phyloP scores from a whole-genome alignment of 1,140 invertebrate genomes.

The Agrilus planipennis region DNA sequence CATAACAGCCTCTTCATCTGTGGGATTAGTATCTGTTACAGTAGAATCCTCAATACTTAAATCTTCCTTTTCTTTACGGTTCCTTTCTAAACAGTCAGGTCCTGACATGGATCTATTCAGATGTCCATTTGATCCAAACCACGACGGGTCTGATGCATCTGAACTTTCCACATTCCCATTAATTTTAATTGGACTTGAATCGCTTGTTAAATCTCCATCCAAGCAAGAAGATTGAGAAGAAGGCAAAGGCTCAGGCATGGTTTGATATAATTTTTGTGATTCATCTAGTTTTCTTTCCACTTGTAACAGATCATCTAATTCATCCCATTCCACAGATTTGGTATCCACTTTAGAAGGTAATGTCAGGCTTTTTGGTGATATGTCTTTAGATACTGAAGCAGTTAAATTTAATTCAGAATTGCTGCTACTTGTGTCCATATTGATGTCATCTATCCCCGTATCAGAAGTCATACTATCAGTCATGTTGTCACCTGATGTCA shows the following conservation, averaged over 20 bases:
- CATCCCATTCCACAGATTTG: conserved; percentile 55
- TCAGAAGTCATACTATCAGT: conserved; percentile 16
- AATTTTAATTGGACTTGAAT: not conserved
- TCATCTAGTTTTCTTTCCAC: conserved; percentile 54
- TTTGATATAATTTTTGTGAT: conserved; percentile 55
- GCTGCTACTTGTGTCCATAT: conserved; percentile 20
- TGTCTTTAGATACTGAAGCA: conserved; percentile 14
- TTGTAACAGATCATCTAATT: conserved; percentile 55
- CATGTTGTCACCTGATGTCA: conserved; percentile 14
- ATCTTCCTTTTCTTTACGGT: conserved; percentile 26
- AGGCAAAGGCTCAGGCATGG: conserved; percentile 53
- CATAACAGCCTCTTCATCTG: conserved; percentile 28
- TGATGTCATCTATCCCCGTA: conserved; percentile 25
- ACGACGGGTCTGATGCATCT: too few relatives aligned
- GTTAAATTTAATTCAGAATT: conserved; percentile 17
- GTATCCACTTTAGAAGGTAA: conserved; percentile 56
- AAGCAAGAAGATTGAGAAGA: conserved; percentile 31
- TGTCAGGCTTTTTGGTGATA: conserved; percentile 42
- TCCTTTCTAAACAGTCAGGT: conserved; percentile 48
- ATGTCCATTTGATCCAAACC: conserved; percentile 38
- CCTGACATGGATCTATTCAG: conserved; percentile 55
- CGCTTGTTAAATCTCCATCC: not conserved
- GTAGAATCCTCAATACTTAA: conserved; percentile 16
- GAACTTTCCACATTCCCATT: conserved; percentile 30
- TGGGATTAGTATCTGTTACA: conserved; percentile 24